Evolutionary conservation across 2,113 vertebrate genomes (phyloP).

Genomic region (Dinomys branickii): DNA sequence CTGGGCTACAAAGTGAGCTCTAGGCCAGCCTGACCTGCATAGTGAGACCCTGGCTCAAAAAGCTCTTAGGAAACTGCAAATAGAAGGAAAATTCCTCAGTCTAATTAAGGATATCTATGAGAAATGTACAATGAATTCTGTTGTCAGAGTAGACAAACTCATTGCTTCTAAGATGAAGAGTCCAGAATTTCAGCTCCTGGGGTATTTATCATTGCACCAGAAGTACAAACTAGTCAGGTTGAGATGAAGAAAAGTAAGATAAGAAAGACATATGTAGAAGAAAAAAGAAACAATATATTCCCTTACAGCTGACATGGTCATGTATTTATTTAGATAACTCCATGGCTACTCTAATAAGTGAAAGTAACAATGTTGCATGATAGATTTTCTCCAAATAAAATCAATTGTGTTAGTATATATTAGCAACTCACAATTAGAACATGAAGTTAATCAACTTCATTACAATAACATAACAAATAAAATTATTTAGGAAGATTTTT

Average conservation of each 20-base stretch:
- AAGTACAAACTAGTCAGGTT: not conserved
- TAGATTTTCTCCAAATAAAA: not conserved
- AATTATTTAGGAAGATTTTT: not conserved
- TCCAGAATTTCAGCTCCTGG: not conserved
- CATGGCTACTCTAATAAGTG: not conserved
- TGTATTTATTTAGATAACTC: not conserved
- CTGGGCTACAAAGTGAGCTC: no score
- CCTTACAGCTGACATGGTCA: not conserved
- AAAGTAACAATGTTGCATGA: not conserved
- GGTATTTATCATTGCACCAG: not conserved
- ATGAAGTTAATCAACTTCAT: not conserved
- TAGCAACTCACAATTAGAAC: not conserved
- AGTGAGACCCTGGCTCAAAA: no score
- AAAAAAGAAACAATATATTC: not conserved
- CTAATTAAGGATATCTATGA: not conserved
- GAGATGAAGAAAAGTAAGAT: not conserved
- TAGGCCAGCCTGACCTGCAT: no score
- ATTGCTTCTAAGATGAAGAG: not conserved
- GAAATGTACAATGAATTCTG: not conserved
- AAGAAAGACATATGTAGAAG: not conserved
- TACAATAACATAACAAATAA: not conserved
- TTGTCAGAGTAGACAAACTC: not conserved
- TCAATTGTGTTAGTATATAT: not conserved
- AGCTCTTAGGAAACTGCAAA: not conserved
- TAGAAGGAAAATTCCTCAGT: not conserved